A percentile compares a stretch with the other conserved stretches of the same genome.
These are phyloP conservation scores for Cydia splendana DNA, from an alignment of 1,140 invertebrate species.

Conservation along the genomic window DNA sequence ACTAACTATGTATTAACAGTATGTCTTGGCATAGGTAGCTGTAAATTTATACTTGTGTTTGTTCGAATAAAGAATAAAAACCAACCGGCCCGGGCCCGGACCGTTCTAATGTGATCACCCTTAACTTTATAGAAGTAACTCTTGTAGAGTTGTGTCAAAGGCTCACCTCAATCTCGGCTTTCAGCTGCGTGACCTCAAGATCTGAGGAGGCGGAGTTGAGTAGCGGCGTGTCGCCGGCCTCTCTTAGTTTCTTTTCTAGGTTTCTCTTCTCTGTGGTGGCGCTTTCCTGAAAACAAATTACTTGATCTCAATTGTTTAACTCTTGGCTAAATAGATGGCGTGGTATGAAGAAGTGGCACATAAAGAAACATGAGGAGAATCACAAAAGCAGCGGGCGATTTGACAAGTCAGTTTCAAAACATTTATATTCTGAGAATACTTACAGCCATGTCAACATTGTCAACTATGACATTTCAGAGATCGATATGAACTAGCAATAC, in stretches of 20 bases:
- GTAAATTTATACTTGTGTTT: too few species aligned
- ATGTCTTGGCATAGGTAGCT: too few species aligned
- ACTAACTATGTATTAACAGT: too few species aligned
- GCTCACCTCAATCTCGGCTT: slow-evolving; percentile 89
- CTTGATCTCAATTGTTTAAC: not conserved
- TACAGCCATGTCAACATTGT: too few species aligned
- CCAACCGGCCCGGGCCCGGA: too few species aligned
- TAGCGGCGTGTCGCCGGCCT: slow-evolving; percentile 82
- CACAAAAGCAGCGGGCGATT: too few species aligned
- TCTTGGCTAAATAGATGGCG: not conserved
- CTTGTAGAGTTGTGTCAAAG: not conserved
- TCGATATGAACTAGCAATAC: too few species aligned
- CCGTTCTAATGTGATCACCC: not conserved
- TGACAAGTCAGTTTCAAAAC: too few species aligned
- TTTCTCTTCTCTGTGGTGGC: slow-evolving; percentile 90
- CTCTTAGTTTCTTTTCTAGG: slow-evolving; percentile 88
- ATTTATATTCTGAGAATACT: too few species aligned
- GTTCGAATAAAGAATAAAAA: too few species aligned
- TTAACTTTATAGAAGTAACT: too few species aligned
- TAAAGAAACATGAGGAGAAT: not conserved
- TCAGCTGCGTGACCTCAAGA: slow-evolving; percentile 89
- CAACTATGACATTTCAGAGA: too few species aligned
- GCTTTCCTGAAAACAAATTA: slow-evolving; percentile 82
- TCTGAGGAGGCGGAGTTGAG: slow-evolving; percentile 88
- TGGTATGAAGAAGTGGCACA: not conserved